Conservation (phyloP, 2,113 vertebrate species). For the Laterallus jamaicensis region DNA sequence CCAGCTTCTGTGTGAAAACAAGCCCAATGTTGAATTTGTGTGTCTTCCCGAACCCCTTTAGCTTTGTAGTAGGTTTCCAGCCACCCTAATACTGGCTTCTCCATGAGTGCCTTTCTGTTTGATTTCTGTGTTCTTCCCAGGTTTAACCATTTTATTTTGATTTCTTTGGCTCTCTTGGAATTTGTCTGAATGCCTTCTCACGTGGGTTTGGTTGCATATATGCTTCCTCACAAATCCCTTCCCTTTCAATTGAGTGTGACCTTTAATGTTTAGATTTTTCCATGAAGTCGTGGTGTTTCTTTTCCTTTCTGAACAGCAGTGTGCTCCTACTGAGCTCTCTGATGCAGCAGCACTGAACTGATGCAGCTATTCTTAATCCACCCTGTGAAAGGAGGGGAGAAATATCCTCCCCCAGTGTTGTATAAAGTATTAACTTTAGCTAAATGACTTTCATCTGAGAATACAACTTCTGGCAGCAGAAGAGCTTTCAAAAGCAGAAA, state of each 20-base stretch:
- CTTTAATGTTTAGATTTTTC: conserved; percentile 54
- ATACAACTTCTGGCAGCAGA: background rate
- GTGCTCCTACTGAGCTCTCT: conserved; percentile 52
- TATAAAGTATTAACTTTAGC: background rate
- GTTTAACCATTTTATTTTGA: conserved; percentile 64
- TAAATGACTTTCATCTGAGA: background rate
- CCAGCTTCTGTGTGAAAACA: conserved; percentile 36
- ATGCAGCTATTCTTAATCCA: conserved; percentile 14
- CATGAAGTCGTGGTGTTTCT: conserved; percentile 50
- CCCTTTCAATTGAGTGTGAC: conserved; percentile 35
- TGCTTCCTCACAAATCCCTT: conserved; percentile 45
- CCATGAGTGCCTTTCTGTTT: conserved; percentile 67
- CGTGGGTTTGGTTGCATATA: conserved; percentile 51
- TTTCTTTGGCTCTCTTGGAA: conserved; percentile 57
- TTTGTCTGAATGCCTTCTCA: conserved; percentile 68
- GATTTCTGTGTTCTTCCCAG: conserved; percentile 48
- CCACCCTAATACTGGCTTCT: conserved; percentile 57
- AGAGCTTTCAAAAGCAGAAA: background rate
- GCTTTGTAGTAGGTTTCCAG: conserved; percentile 69
- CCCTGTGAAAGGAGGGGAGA: background rate
- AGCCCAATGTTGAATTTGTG: conserved; percentile 31
- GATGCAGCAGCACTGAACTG: conserved; percentile 50
- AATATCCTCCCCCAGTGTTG: background rate
- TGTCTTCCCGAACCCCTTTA: conserved; percentile 7
- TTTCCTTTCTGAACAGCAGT: conserved; percentile 60